phyloP scores from a whole-genome alignment of 2,113 vertebrate genomes.

The Potamarius usumacintae region DNA sequence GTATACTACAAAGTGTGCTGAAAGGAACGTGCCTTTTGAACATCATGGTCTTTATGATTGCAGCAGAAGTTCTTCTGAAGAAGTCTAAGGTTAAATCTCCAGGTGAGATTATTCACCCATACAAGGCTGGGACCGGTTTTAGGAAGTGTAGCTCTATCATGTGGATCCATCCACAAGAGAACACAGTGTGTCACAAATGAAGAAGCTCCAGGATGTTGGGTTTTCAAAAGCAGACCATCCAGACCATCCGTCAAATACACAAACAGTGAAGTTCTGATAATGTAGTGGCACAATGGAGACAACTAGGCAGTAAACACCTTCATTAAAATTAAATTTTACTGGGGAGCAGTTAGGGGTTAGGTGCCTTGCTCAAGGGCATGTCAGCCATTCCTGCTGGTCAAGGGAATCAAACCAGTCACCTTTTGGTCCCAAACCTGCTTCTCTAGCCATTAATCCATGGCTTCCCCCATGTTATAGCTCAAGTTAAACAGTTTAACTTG shows the following conservation, averaged over 20 bases:
- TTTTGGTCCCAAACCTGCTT: no score
- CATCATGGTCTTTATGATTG: background rate
- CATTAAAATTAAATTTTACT: no score
- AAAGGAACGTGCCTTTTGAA: background rate
- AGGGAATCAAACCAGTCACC: no score
- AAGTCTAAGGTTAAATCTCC: background rate
- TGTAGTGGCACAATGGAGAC: no score
- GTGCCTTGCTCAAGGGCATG: no score
- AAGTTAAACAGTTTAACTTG: background rate
- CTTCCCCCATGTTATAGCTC: background rate
- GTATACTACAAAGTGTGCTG: background rate
- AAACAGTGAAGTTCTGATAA: background rate
- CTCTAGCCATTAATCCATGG: no score
- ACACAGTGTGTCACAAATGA: background rate
- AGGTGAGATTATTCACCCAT: background rate
- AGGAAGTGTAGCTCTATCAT: background rate
- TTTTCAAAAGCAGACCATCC: background rate
- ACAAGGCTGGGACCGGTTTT: background rate
- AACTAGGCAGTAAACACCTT: background rate
- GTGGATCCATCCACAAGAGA: background rate
- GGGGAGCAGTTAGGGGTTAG: no score
- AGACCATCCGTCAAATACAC: background rate
- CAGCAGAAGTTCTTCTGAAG: background rate
- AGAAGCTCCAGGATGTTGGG: background rate
- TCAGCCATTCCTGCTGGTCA: no score